Percentiles rank a stretch among this genome's conserved stretches.
These are phyloP conservation scores for Xerus inauris DNA, from an alignment of 2,113 vertebrate species.

Conservation along the genomic window DNA sequence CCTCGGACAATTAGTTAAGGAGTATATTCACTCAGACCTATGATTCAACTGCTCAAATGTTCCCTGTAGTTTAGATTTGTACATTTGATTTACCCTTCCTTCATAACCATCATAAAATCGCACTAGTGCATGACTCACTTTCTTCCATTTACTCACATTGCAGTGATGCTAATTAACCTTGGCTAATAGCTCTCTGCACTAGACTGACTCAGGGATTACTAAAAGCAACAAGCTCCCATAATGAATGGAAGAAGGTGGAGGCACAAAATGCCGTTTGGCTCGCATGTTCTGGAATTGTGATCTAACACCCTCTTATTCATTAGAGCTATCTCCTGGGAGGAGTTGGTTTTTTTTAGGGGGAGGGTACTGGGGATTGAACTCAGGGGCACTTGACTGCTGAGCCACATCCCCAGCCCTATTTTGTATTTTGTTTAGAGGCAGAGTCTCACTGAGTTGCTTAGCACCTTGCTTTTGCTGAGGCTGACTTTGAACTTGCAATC, in stretches of 20 bases:
- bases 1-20: conserved; percentile 39
- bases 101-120: conserved; percentile 82
- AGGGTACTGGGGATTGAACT: too few species aligned
- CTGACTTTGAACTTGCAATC: too few species aligned
- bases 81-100: conserved; percentile 75
- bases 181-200: conserved; percentile 78
- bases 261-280: background rate
- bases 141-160: conserved; percentile 81
- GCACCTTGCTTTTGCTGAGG: too few species aligned
- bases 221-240: conserved; percentile 57
- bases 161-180: conserved; percentile 82
- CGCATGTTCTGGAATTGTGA: background rate
- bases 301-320: background rate
- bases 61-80: conserved; percentile 71
- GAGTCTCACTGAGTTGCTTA: too few species aligned
- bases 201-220: conserved; percentile 79
- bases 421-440: too few species aligned
- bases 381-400: too few species aligned
- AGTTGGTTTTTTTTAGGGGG: too few species aligned
- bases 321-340: background rate
- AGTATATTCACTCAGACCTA: conserved; percentile 3
- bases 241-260: background rate
- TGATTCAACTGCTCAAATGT: conserved; percentile 62
- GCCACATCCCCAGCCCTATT: too few species aligned
- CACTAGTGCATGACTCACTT: conserved; percentile 83